Evolutionary conservation across 2,113 vertebrate species (phyloP).

Genomic region (Ptychochromis oligacanthus): DNA sequence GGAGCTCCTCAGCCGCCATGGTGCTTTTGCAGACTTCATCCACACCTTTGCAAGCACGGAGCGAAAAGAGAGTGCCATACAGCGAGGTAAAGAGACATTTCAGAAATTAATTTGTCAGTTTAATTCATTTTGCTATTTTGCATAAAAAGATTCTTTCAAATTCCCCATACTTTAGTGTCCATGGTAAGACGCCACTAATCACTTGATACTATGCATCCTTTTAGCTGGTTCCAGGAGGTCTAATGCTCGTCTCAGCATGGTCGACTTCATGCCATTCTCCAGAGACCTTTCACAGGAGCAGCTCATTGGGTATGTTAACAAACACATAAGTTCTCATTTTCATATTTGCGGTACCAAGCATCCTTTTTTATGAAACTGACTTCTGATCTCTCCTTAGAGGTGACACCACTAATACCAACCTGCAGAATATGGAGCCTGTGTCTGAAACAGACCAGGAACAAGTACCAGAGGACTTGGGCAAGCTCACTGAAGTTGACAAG

Average conservation of each 20-base stretch:
- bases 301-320: slow-evolving; percentile 77
- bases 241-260: slow-evolving; percentile 80
- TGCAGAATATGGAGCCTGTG: slow-evolving; percentile 82
- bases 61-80: slow-evolving; percentile 77
- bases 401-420: slow-evolving; percentile 80
- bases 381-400: slow-evolving; percentile 64
- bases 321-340: background rate
- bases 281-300: slow-evolving; percentile 84
- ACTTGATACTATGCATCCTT: background rate
- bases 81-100: slow-evolving; percentile 69
- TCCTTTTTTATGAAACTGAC: slow-evolving; percentile 39
- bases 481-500: slow-evolving; percentile 81
- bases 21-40: slow-evolving; percentile 89
- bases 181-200: background rate
- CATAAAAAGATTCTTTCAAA: background rate
- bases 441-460: slow-evolving; percentile 77
- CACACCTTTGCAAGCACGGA: slow-evolving; percentile 79
- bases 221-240: slow-evolving; percentile 80
- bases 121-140: background rate
- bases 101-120: background rate
- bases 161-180: background rate
- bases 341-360: background rate
- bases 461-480: slow-evolving; percentile 80
- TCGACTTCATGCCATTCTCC: slow-evolving; percentile 83
- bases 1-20: slow-evolving; percentile 87